Base-by-base conservation (phyloP, 2,113 vertebrate species). In the Misgurnus mizolepis region DNA sequence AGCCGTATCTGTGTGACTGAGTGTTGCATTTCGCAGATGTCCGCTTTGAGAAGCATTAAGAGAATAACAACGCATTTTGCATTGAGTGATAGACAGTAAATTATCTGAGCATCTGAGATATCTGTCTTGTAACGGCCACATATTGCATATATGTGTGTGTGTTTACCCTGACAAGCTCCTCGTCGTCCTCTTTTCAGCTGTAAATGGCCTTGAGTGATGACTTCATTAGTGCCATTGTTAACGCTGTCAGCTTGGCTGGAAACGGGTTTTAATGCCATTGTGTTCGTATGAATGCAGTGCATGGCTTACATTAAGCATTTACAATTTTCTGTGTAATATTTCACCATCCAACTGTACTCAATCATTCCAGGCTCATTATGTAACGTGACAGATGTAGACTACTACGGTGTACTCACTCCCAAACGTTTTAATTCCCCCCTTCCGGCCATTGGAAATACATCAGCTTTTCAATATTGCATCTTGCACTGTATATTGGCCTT, bases 151-250 rank as follows among this genome's bases (percentile, higher is more conserved):
- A 18, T 49, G 40, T 11, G 39, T 55, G 34, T 49, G 40, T 11
- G 39, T 18, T 45, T 12, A 8, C 15, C 47, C 66, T 77, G 79
- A 81, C 41, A 53, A 69, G 22, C 45, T 56, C 47, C 22, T 62
- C 67, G 43, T 18, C 50, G n/a, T 18, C 66, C 65, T 81, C 68
- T 74, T 82, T 71, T 67, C 55, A 76, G 18, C 69, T 62, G 67
- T 76, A 84, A 82, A 58, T 82, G 69, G 47, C n/a, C 83, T 73
- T 86, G 67, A 88, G 62, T 88, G 85, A 89, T 84, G 41, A 71
- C 84, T 83, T 87, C 80, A 82, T 86, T 87, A 89, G 85, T 82
- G 64, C 45, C 66, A 50, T 83, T 80, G 61, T 80, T 82, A 80
- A 69, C 53, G 80, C 64, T 67, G 86, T 73, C 72, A 68, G 66